These are phyloP conservation scores for Pachycephala philippinensis DNA, from an alignment of 2,113 vertebrate genomes.

Conservation along the genomic window DNA sequence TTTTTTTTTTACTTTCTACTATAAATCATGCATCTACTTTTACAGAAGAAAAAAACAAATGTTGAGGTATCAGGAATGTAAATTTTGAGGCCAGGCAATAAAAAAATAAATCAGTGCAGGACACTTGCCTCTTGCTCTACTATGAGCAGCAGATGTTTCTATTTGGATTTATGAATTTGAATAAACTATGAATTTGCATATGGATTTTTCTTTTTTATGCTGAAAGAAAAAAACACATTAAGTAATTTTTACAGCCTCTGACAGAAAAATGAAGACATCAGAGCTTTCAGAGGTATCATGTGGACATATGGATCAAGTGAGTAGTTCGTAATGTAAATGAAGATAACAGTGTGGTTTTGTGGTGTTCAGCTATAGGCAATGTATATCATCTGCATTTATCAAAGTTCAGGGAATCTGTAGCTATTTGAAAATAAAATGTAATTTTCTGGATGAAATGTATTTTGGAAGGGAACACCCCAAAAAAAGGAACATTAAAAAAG, in stretches of 20 bases:
- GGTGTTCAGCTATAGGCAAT: not conserved
- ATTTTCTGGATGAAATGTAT: not conserved
- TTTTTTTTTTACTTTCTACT: not conserved
- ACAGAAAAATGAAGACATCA: constrained; percentile 42
- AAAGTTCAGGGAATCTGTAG: not conserved
- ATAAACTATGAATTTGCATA: constrained; percentile 15
- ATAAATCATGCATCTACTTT: not conserved
- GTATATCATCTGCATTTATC: not conserved
- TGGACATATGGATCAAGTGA: constrained; percentile 20
- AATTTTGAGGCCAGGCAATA: not conserved
- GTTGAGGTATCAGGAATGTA: not conserved
- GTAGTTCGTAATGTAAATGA: constrained; percentile 28
- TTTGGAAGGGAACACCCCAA: not conserved
- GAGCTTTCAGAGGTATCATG: not conserved
- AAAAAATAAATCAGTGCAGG: not conserved
- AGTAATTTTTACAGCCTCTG: constrained; percentile 8
- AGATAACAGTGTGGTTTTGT: not conserved
- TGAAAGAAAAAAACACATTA: not conserved
- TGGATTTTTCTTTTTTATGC: not conserved
- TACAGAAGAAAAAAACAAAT: not conserved
- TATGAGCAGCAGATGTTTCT: not conserved
- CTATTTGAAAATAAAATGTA: not conserved
- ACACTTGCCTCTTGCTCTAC: not conserved
- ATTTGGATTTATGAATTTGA: not conserved
- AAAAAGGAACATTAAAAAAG: not conserved